Percentiles rank a stretch among this genome's conserved stretches.
Evolutionary conservation across 2,888 invertebrate species (phyloP).

Genomic region (Carabus problematicus): DNA sequence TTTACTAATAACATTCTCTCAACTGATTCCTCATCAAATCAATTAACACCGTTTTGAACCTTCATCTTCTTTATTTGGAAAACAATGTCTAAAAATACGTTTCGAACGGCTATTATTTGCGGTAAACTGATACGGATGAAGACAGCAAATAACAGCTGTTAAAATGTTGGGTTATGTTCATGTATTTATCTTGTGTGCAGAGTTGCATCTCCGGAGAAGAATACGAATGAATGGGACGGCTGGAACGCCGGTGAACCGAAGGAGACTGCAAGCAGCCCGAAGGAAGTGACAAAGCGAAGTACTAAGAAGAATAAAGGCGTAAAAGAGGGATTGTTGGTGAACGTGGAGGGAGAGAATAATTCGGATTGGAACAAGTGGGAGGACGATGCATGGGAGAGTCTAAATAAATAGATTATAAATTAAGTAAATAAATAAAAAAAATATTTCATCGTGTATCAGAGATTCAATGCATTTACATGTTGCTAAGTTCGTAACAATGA

Average conservation of each 20-base stretch:
- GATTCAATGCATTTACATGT: constrained; percentile 31
- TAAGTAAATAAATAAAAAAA: constrained; percentile 13
- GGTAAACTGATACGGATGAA: no score
- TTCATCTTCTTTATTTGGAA: no score
- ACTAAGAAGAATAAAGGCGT: constrained; percentile 52
- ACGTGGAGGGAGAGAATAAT: constrained; percentile 48
- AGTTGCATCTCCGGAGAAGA: constrained; percentile 58
- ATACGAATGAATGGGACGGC: constrained; percentile 54
- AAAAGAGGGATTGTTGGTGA: constrained; percentile 51
- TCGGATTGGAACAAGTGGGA: constrained; percentile 63
- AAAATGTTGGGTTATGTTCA: not conserved
- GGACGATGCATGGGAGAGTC: constrained; percentile 68
- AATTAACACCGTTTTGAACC: not conserved
- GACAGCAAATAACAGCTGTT: no score
- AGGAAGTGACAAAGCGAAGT: constrained; percentile 45
- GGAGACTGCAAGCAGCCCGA: constrained; percentile 46
- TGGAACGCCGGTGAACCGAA: constrained; percentile 45
- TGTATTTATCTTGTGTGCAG: constrained; percentile 47
- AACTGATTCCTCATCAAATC: not conserved
- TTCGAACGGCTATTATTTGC: no score
- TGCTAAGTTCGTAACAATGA: constrained; percentile 19
- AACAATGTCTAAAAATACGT: no score
- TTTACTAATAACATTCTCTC: constrained; percentile 1
- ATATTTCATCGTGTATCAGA: constrained; percentile 31
- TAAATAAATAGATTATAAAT: constrained; percentile 63